These are phyloP conservation scores for Coboldia fuscipes DNA, from an alignment of 1,140 invertebrate genomes.

Conservation along the genomic window DNA sequence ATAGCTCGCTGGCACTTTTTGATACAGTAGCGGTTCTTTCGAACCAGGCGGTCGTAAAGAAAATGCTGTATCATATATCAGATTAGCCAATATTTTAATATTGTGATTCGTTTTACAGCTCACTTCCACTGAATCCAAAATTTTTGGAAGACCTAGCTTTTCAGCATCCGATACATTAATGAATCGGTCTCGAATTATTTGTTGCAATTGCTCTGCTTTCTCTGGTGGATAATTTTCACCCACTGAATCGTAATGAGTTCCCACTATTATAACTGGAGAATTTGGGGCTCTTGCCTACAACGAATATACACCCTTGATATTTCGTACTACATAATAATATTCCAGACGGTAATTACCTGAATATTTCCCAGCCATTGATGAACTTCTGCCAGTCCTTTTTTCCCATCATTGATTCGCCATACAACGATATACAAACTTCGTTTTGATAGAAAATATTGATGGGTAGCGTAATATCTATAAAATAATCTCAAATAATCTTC, in stretches of 20 bases:
- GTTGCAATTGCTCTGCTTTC: conserved; percentile 66
- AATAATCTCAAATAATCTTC: neutral
- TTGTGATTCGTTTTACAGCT: conserved; percentile 61
- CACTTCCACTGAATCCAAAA: conserved; percentile 85
- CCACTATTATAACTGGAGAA: conserved; percentile 83
- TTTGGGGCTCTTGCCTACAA: conserved; percentile 70
- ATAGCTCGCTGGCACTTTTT: conserved; percentile 90
- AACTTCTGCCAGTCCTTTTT: conserved; percentile 73
- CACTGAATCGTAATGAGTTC: conserved; percentile 83
- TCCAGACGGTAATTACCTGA: too few species aligned
- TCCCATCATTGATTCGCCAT: conserved; percentile 87
- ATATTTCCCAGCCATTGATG: conserved; percentile 91
- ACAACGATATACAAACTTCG: conserved; percentile 88
- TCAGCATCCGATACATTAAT: conserved; percentile 88
- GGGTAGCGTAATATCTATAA: conserved; percentile 75
- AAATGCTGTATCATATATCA: conserved; percentile 87
- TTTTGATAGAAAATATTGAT: conserved; percentile 95
- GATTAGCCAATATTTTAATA: conserved; percentile 72
- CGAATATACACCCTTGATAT: conserved; percentile 7
- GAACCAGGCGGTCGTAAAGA: conserved; percentile 74
- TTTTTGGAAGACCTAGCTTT: conserved; percentile 82
- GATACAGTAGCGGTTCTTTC: conserved; percentile 77
- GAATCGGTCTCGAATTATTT: conserved; percentile 71
- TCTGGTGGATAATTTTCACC: conserved; percentile 41
- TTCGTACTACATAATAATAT: conserved; percentile 2